Percentiles rank a stretch among this genome's conserved stretches.
Evolutionary conservation across 1,140 invertebrate genomes (phyloP).

Genomic region (Tetraneura akinire): DNA sequence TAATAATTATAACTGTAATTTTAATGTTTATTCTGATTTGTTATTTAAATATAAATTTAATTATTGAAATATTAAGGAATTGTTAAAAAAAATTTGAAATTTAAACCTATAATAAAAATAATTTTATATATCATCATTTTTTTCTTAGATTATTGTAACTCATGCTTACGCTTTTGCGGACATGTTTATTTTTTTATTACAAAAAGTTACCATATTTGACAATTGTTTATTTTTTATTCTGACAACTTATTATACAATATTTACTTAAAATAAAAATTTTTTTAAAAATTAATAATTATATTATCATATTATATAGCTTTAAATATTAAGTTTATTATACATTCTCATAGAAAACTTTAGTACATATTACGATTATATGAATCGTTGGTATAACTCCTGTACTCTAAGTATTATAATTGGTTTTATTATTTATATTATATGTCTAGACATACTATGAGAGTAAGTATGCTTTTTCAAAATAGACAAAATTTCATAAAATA

Average conservation of each 20-base stretch:
- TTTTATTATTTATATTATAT: neutral
- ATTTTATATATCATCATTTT: neutral
- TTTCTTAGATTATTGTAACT: neutral
- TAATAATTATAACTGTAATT: slow-evolving; percentile 6
- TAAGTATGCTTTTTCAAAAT: slow-evolving; percentile 4
- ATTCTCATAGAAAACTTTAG: neutral
- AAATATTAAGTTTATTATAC: neutral
- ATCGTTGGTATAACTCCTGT: neutral
- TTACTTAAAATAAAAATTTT: neutral
- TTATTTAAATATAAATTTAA: slow-evolving; percentile 14
- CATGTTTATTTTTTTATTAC: slow-evolving; percentile 26
- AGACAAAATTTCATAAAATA: neutral
- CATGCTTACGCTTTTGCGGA: slow-evolving; percentile 5
- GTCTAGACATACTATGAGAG: neutral
- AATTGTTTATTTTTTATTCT: slow-evolving; percentile 14
- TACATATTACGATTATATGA: no score
- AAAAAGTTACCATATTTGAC: slow-evolving; percentile 33
- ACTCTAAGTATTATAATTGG: neutral
- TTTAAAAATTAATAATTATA: neutral
- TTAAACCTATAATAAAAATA: neutral
- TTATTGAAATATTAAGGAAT: neutral
- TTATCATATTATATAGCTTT: neutral
- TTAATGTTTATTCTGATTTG: slow-evolving; percentile 11
- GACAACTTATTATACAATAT: neutral
- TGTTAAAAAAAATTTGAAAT: neutral